Base-by-base conservation (phyloP, 2,888 invertebrate species). In the Orthosia cruda region DNA sequence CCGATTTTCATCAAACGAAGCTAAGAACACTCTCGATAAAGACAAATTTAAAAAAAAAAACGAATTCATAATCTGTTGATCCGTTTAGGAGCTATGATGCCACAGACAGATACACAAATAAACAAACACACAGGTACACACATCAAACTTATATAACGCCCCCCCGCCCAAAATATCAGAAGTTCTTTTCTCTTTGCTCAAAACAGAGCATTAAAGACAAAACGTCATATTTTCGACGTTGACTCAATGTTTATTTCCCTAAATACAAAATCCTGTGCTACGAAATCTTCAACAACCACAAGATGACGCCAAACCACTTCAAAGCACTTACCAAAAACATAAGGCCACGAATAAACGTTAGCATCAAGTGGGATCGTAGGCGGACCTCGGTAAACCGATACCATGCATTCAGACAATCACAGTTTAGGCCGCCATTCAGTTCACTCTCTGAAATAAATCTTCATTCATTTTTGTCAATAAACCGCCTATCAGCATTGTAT, bases 401-500 rank as follows among this genome's bases (percentile, higher is more conserved):
- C 81, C 92, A 92, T 83, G 84, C 90, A 91, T 93, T 92, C 90
- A 91, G 86, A 91, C 89, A 90, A 89, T 87, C 90, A 83, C 80
- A 84, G 87, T 87, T 91, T 88, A 87, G 88, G 71, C 84, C 83
- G 72, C 75, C 86, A 91, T 91, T 92, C 91, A 92, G 90, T 89
- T 90, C 89, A 90, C 87, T 89, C 89, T 89, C 90, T 89, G 92
- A 92, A 93, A 92, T 92, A 92, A 94, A 93, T 90, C 90, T 91
- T 92, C 91, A 93, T 94, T 93, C 92, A 90, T 89, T 89, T 89
- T 92, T 90, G 92, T 95, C 96, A 96, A 96, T 96, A 96, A 96
- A 96, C 96, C 96, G 96, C 96, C 96, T 95, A 94, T 95, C 91
- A 88, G 89, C 89, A 94, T 96, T 96, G 95, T 96, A 95, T 95